Evolutionary conservation across 2,797 vertebrate genomes (phyloP).

Genomic region (Anguilla megastoma): DNA sequence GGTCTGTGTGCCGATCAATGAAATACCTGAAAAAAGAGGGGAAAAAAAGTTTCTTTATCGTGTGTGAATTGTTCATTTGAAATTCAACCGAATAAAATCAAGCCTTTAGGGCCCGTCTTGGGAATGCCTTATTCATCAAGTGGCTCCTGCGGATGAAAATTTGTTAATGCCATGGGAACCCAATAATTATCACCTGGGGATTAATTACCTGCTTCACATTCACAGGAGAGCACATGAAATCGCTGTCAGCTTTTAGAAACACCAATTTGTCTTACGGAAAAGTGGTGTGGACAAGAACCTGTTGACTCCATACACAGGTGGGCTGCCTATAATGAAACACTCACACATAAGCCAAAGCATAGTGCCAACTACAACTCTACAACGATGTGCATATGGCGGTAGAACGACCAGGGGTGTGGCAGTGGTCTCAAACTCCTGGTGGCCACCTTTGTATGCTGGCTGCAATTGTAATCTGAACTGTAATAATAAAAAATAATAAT

Average conservation of each 20-base stretch:
- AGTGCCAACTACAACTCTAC: too few relatives aligned
- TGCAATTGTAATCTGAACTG: too few relatives aligned
- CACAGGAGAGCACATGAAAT: constrained; percentile 69
- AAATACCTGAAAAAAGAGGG: constrained; percentile 80
- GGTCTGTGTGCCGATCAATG: constrained; percentile 96
- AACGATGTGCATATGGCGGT: too few relatives aligned
- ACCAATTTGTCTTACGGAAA: background rate
- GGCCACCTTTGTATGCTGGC: too few relatives aligned
- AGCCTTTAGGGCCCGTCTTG: constrained; percentile 53
- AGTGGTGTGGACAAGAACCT: background rate
- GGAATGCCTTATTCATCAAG: constrained; percentile 49
- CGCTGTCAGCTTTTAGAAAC: constrained; percentile 61
- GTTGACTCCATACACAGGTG: background rate
- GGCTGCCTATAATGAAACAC: background rate
- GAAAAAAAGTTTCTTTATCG: background rate
- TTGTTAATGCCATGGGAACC: constrained; percentile 54
- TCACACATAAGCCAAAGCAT: too few relatives aligned
- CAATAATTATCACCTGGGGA: constrained; percentile 75
- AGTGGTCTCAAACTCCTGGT: too few relatives aligned
- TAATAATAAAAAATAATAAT: too few relatives aligned
- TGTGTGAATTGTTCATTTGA: background rate
- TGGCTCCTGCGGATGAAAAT: constrained; percentile 53
- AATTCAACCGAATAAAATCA: constrained; percentile 47
- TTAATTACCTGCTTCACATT: constrained; percentile 71
- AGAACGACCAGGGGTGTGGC: too few relatives aligned